Evolutionary conservation across 1,140 invertebrate species (phyloP).

Genomic region (Arion vulgaris): DNA sequence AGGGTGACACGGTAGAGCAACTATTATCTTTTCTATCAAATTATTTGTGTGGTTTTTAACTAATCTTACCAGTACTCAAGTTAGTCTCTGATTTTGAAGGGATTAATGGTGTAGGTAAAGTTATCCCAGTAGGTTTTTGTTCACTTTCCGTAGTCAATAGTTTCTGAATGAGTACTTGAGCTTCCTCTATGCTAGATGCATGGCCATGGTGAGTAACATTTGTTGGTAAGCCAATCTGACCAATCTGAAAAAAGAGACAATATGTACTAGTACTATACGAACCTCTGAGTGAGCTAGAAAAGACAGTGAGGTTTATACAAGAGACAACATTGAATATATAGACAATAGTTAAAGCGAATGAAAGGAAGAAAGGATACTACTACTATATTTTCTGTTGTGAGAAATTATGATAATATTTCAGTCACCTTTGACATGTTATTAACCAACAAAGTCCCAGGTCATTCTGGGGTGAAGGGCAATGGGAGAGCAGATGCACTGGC

Average conservation of each 20-base stretch:
- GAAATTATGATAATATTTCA: neutral
- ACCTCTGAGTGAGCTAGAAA: no score
- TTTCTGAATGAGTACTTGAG: constrained; percentile 62
- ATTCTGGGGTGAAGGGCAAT: no score
- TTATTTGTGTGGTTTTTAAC: no score
- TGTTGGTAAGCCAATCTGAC: constrained; percentile 62
- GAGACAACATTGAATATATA: no score
- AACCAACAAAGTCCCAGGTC: no score
- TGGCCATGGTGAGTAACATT: constrained; percentile 66
- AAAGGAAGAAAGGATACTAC: no score
- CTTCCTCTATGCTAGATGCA: constrained; percentile 59
- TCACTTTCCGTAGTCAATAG: constrained; percentile 49
- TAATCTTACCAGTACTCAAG: constrained; percentile 37
- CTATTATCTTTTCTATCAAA: no score
- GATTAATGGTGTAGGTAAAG: constrained; percentile 48
- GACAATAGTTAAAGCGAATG: no score
- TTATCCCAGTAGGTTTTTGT: neutral
- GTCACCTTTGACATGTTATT: no score
- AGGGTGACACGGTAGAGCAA: no score
- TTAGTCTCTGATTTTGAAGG: constrained; percentile 43
- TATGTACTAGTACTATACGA: neutral
- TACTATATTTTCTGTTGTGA: neutral
- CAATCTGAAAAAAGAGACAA: constrained; percentile 41
- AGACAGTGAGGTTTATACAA: no score
- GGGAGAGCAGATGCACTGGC: no score